A percentile compares a stretch with the other conserved stretches of the same genome.
Conservation (phyloP, 1,140 invertebrate species). For the Lucilia sericata region DNA sequence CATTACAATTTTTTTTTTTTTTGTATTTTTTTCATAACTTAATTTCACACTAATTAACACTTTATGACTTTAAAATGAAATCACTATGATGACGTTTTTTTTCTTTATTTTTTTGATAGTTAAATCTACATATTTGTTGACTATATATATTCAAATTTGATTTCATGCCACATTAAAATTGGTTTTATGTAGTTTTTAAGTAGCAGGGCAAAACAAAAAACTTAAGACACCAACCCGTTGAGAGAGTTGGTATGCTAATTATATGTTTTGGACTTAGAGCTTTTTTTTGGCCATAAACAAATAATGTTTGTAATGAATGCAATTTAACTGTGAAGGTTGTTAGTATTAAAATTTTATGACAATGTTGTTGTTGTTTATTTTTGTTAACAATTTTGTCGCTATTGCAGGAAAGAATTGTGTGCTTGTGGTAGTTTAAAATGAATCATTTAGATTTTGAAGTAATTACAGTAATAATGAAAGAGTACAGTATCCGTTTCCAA, state of each 20-base stretch:
- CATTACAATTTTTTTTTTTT: neutral
- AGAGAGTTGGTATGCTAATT: no score
- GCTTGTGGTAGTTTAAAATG: neutral
- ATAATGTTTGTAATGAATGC: neutral
- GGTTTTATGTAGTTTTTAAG: neutral
- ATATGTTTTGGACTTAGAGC: no score
- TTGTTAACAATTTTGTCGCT: neutral
- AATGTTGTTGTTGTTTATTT: neutral
- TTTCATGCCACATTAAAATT: neutral
- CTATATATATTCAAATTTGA: neutral
- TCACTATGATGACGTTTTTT: neutral
- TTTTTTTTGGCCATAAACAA: neutral
- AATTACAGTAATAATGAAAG: no score
- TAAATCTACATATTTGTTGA: no score
- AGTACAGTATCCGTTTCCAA: neutral
- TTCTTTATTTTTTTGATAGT: neutral
- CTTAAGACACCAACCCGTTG: neutral
- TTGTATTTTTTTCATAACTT: neutral
- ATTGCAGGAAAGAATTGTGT: neutral
- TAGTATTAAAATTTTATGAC: conserved; percentile 2
- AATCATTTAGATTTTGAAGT: neutral
- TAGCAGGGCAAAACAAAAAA: neutral
- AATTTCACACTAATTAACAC: conserved; percentile 24
- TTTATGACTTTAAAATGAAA: neutral
- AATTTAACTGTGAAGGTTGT: conserved; percentile 22